These are phyloP conservation scores for Corythornis madagascariensis DNA, from an alignment of 2,113 vertebrate species.

Conservation along the genomic window DNA sequence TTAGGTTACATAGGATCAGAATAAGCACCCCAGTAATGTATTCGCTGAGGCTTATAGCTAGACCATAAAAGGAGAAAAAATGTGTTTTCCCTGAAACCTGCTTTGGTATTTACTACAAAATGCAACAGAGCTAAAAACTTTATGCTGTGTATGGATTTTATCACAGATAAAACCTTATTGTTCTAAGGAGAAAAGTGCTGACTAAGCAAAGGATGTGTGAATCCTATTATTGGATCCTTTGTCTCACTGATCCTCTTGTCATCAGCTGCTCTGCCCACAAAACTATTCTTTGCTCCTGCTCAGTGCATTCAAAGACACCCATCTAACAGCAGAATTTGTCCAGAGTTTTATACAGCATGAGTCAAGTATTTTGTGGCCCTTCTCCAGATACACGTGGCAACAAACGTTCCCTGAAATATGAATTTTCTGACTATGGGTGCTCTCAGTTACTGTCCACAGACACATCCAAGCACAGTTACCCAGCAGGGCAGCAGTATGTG, in stretches of 20 bases:
- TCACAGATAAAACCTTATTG: not conserved
- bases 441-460: not conserved
- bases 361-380: not conserved
- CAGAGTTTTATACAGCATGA: not conserved
- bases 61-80: constrained; percentile 63
- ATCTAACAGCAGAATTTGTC: not conserved
- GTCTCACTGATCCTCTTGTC: not conserved
- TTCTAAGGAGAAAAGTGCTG: not conserved
- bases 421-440: not conserved
- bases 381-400: not conserved
- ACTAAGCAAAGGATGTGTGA: not conserved
- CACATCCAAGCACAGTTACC: not conserved
- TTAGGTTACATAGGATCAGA: not conserved
- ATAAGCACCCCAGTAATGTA: not conserved
- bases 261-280: not conserved
- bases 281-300: not conserved
- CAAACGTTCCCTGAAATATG: not conserved
- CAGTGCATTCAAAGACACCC: not conserved
- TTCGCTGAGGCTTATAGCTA: not conserved
- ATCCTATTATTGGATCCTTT: not conserved
- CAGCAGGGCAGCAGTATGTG: not conserved
- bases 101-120: constrained; percentile 28
- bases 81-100: constrained; percentile 44
- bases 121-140: not conserved
- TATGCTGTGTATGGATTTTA: not conserved